A percentile compares a stretch with the other conserved stretches of the same genome.
Conservation (phyloP, 1,140 invertebrate genomes). For the Condylostylus longicornis region DNA sequence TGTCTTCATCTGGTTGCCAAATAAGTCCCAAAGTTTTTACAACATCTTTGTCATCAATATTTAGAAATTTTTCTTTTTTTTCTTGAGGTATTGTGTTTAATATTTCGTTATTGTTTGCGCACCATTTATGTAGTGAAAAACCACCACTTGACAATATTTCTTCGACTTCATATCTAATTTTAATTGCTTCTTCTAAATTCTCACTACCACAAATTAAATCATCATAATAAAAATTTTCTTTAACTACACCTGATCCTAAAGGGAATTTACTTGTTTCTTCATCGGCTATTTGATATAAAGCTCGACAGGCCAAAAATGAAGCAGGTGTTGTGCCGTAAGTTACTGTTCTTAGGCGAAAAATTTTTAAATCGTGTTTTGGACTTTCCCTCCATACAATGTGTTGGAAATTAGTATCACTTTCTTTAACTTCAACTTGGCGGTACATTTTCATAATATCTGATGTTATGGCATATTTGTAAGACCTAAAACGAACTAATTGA, state of each 20-base stretch:
- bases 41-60: too few relatives aligned
- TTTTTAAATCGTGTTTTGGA: slow-evolving; percentile 12
- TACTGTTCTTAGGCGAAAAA: slow-evolving; percentile 24
- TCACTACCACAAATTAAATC: slow-evolving; percentile 23
- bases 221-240: slow-evolving; percentile 25
- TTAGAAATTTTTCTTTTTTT: too few relatives aligned
- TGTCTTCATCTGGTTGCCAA: slow-evolving; percentile 18
- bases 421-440: slow-evolving; percentile 13
- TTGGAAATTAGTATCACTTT: slow-evolving; percentile 17
- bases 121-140: too few relatives aligned
- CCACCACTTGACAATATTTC: too few relatives aligned
- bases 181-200: slow-evolving; percentile 13
- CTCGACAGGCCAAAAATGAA: slow-evolving; percentile 24
- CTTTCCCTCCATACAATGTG: slow-evolving; percentile 25
- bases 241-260: slow-evolving; percentile 10
- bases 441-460: slow-evolving; percentile 23
- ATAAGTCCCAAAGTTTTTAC: slow-evolving; percentile 17
- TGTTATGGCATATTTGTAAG: slow-evolving; percentile 12
- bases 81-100: not conserved
- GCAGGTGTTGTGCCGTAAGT: slow-evolving; percentile 30
- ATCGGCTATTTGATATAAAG: slow-evolving; percentile 16
- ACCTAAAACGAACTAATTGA: slow-evolving; percentile 28
- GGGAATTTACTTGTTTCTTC: slow-evolving; percentile 7
- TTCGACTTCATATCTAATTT: too few relatives aligned
- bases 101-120: too few relatives aligned